phyloP scores from a whole-genome alignment of 2,888 invertebrate genomes.

The Notodonta ziczac region DNA sequence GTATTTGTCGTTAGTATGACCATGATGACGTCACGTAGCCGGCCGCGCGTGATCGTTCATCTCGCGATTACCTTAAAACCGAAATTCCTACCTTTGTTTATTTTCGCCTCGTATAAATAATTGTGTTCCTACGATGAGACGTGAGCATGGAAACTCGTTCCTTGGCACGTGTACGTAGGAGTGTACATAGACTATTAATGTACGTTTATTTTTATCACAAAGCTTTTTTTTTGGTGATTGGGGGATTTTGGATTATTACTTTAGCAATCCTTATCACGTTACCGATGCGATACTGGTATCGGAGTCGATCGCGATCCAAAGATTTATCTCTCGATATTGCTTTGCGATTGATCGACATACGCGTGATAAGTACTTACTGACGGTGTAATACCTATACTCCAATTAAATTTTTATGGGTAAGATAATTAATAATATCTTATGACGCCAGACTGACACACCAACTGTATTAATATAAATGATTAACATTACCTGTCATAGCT shows the following conservation, averaged over 20 bases:
- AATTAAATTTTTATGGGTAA: no score
- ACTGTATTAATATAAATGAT: no score
- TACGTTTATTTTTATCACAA: slow-evolving; percentile 57
- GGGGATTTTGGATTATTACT: slow-evolving; percentile 9
- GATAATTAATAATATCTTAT: no score
- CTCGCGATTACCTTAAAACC: slow-evolving; percentile 9
- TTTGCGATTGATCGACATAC: no score
- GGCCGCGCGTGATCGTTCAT: background rate
- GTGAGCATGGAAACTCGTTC: slow-evolving; percentile 50
- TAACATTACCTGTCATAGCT: no score
- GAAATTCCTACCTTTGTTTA: slow-evolving; percentile 36
- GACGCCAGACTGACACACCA: no score
- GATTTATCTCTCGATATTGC: no score
- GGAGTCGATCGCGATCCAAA: no score
- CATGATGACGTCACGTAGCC: background rate
- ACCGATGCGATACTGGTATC: no score
- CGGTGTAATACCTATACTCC: no score
- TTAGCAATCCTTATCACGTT: no score
- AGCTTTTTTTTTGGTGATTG: slow-evolving; percentile 62
- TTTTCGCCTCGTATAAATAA: slow-evolving; percentile 38
- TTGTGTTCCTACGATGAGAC: slow-evolving; percentile 35
- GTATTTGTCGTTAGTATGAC: background rate
- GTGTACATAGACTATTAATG: slow-evolving; percentile 45
- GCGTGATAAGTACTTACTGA: no score
- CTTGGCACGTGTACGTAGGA: slow-evolving; percentile 53